Base-by-base conservation (phyloP, 2,797 vertebrate genomes). In the Poeciliopsis infans region DNA sequence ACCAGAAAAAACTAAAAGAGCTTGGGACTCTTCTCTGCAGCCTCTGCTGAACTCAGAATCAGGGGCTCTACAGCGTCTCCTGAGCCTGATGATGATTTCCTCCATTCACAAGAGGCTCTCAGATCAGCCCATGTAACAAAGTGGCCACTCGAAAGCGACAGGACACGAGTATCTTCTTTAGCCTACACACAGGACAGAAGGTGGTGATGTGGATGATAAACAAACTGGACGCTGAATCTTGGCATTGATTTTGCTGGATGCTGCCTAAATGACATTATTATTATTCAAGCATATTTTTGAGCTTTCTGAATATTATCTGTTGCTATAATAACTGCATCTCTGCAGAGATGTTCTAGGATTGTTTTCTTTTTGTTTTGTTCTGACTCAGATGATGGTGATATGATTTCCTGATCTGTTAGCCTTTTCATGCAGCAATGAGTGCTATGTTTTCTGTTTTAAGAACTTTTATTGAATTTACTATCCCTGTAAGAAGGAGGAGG, bases 91-190 rank as follows among this genome's bases (percentile, higher is more conserved):
- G 76, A 87, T 74, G 36, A 81, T 84, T 88, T 92, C 81, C 85
- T 85, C 82, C 33, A 64, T 73, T 82, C 45, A 86, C n/a, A 36
- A 93, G 88, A 82, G 84, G 69, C 89, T 85, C 89, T 93, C 79
- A 74, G 78, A 84, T 88, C 68, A 83, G 73, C 87, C 88, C 84
- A 80, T 83, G 57, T 90, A 91, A 94, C 90, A 78, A 91, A 95
- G 91, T 88, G 86, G 84, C 85, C 88, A 81, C 90, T 91, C 73
- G 25, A 76, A 79, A 79, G 79, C 71, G 82, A 84, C 76, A 76
- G 55, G 43, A 86, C 72, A 76, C 85, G 59, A 92, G 80, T 79
- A 72, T 81, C 81, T 87, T 86, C 81, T 76, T 57, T 57, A 84
- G 57, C 83, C 82, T 69, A 83, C 55, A 70, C 85, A 80, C 25